Conservation (phyloP, 2,113 vertebrate species). For the Alexandromys fortis region DNA sequence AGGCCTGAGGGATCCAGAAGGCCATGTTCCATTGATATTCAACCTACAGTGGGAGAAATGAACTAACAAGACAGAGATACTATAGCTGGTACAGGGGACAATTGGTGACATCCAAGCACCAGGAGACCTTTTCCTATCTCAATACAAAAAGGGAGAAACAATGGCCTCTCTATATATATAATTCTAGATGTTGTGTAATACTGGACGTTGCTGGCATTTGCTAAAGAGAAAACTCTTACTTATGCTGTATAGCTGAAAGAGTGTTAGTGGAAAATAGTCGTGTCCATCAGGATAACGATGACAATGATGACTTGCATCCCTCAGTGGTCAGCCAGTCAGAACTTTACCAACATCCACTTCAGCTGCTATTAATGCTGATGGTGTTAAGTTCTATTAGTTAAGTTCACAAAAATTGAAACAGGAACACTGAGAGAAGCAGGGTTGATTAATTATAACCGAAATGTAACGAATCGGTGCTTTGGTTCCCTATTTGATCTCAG, state of each 20-base stretch:
- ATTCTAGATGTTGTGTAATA: neutral
- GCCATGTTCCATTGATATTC: neutral
- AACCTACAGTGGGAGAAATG: neutral
- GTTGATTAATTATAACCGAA: neutral
- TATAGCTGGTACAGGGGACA: neutral
- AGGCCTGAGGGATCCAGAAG: neutral
- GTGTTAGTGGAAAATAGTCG: neutral
- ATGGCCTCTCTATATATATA: neutral
- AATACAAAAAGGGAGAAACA: neutral
- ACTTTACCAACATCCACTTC: neutral
- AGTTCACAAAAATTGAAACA: neutral
- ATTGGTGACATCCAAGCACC: neutral
- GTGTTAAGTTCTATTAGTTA: neutral
- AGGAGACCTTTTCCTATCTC: neutral
- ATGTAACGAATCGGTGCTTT: slow-evolving; percentile 6
- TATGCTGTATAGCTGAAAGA: neutral
- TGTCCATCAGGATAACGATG: neutral
- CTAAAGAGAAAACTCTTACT: neutral
- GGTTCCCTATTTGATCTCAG: neutral
- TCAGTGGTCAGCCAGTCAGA: neutral
- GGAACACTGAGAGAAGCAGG: neutral
- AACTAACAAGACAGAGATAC: neutral
- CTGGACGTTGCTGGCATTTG: neutral
- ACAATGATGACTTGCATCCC: neutral
- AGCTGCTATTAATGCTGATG: neutral